A percentile compares a stretch with the other conserved stretches of the same genome.
Conservation (phyloP, 2,797 vertebrate genomes). For the Staurois parvus region DNA sequence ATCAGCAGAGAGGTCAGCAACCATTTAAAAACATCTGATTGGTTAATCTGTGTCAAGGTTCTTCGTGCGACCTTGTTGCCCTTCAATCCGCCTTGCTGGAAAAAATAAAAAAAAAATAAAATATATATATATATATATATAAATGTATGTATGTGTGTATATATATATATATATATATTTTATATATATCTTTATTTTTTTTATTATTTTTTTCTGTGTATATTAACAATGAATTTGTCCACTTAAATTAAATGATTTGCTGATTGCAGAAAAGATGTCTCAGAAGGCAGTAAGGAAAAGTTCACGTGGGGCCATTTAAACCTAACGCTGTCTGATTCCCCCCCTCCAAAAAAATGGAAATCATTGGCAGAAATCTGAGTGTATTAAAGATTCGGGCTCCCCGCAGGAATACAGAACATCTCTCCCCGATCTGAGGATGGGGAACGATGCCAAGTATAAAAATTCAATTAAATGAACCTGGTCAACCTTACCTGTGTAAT, state of each 20-base stretch:
- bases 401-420: neutral
- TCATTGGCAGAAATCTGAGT: neutral
- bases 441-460: neutral
- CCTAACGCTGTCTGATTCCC: neutral
- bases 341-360: neutral
- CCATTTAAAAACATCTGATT: too few species aligned
- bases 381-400: neutral
- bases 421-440: constrained; percentile 1
- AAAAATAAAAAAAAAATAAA: too few species aligned
- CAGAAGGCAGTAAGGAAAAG: neutral
- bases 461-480: constrained; percentile 13
- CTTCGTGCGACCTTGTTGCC: too few species aligned
- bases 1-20: too few species aligned
- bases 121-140: too few species aligned
- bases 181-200: too few species aligned
- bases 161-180: too few species aligned
- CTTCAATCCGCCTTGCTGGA: too few species aligned
- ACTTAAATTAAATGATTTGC: neutral
- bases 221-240: neutral
- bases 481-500: neutral
- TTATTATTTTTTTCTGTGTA: too few species aligned
- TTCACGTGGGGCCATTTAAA: neutral
- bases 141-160: too few species aligned
- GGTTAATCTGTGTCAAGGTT: too few species aligned
- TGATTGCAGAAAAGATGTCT: neutral